phyloP scores from a whole-genome alignment of 2,113 vertebrate species.

The Columbina picui region DNA sequence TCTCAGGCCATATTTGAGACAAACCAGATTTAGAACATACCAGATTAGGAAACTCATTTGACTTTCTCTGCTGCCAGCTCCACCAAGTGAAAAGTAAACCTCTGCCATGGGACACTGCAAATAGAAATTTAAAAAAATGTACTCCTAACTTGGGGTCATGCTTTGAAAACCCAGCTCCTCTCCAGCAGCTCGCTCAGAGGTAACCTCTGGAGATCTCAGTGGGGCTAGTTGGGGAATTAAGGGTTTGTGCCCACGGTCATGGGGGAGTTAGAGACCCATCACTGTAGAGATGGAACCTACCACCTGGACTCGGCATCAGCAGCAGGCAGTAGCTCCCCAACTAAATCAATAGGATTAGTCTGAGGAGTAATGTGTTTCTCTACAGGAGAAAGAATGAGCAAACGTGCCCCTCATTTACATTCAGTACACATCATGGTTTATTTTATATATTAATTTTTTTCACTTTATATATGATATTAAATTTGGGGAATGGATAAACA shows the following conservation, averaged over 20 bases:
- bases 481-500: conserved; percentile 16
- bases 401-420: neutral
- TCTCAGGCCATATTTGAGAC: conserved; percentile 49
- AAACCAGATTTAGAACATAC: conserved; percentile 64
- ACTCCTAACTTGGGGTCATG: neutral
- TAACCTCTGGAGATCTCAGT: neutral
- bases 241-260: neutral
- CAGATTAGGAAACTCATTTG: conserved; percentile 61
- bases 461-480: conserved; percentile 40
- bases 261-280: neutral
- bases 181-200: neutral
- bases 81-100: conserved; percentile 7
- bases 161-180: neutral
- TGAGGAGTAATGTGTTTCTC: conserved; percentile 10
- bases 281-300: neutral
- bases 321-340: neutral
- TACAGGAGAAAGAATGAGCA: neutral
- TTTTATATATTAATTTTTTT: conserved; percentile 30
- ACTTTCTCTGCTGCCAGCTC: conserved; percentile 16
- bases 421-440: neutral
- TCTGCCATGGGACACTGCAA: neutral
- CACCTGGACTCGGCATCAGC: neutral
- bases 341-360: conserved; percentile 23
- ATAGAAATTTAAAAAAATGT: neutral
- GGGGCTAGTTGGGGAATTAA: neutral